Percentiles rank a stretch among this genome's conserved stretches.
These are phyloP conservation scores for Synanceia verrucosa DNA, from an alignment of 2,797 vertebrate species.

Conservation along the genomic window DNA sequence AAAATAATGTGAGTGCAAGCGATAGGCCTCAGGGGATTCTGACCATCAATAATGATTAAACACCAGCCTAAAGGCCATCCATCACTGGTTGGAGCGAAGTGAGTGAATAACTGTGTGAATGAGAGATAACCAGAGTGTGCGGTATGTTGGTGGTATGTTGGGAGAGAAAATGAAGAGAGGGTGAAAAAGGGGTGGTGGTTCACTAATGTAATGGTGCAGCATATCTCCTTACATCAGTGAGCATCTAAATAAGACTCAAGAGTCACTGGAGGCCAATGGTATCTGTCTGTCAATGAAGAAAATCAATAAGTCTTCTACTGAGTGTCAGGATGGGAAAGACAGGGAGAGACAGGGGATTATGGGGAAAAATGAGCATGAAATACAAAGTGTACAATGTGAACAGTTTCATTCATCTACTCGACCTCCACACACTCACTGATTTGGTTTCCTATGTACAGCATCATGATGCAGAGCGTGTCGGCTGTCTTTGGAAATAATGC, in stretches of 20 bases:
- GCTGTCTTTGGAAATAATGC: slow-evolving; percentile 27
- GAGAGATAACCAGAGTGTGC: neutral
- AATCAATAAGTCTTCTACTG: slow-evolving; percentile 35
- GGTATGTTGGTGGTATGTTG: neutral
- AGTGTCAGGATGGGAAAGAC: slow-evolving; percentile 7
- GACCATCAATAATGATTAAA: slow-evolving; percentile 31
- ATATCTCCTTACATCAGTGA: slow-evolving; percentile 36
- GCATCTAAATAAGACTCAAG: slow-evolving; percentile 34
- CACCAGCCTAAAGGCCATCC: slow-evolving; percentile 1
- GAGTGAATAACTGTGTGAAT: neutral
- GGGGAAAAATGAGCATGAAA: slow-evolving; percentile 13
- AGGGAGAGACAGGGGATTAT: neutral
- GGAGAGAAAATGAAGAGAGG: neutral
- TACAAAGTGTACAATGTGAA: slow-evolving; percentile 45
- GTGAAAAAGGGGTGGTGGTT: neutral
- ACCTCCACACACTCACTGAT: slow-evolving; percentile 39
- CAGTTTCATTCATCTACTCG: slow-evolving; percentile 37
- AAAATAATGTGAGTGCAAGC: slow-evolving; percentile 39
- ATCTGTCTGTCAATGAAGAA: slow-evolving; percentile 30
- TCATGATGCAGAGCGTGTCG: slow-evolving; percentile 41
- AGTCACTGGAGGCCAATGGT: slow-evolving; percentile 28
- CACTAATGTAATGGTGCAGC: slow-evolving; percentile 1
- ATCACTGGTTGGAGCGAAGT: neutral
- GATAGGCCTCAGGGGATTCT: slow-evolving; percentile 31
- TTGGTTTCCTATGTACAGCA: slow-evolving; percentile 34